Evolutionary conservation across 1,140 invertebrate genomes (phyloP).

Genomic region (Kradibia gibbosae): DNA sequence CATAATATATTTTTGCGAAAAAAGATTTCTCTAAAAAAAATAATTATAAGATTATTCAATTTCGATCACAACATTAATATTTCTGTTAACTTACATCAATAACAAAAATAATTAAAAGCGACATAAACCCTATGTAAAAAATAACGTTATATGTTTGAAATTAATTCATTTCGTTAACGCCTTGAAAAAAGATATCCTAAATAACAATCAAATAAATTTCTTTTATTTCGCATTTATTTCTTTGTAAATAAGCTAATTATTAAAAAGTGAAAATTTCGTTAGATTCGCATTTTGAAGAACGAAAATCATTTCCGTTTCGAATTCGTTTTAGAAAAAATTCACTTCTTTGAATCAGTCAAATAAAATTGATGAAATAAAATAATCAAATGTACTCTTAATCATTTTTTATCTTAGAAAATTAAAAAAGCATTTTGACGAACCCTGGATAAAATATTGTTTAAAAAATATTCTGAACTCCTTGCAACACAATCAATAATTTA

Average conservation of each 20-base stretch:
- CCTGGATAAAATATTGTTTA: constrained; percentile 43
- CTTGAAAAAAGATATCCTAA: constrained; percentile 16
- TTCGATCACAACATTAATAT: constrained; percentile 43
- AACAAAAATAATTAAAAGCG: constrained; percentile 47
- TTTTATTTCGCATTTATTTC: constrained; percentile 34
- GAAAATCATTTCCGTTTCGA: constrained; percentile 35
- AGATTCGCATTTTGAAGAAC: constrained; percentile 33
- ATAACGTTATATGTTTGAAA: constrained; percentile 37
- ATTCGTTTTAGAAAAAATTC: constrained; percentile 24
- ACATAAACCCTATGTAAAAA: constrained; percentile 41
- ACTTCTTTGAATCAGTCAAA: constrained; percentile 35
- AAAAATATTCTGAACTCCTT: constrained; percentile 38
- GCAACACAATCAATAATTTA: neutral
- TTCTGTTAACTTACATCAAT: constrained; percentile 36
- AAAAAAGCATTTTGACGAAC: constrained; percentile 43
- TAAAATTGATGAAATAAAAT: constrained; percentile 46
- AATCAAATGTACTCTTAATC: constrained; percentile 35
- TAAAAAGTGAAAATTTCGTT: constrained; percentile 29
- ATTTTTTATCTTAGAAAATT: constrained; percentile 43
- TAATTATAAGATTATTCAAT: constrained; percentile 44
- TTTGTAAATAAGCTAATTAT: constrained; percentile 31
- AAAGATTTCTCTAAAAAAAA: constrained; percentile 49
- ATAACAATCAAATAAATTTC: constrained; percentile 43
- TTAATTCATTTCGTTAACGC: constrained; percentile 8
- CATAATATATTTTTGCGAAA: constrained; percentile 24